Base-by-base conservation (phyloP, 2,797 vertebrate species). In the Oreochromis grahami region DNA sequence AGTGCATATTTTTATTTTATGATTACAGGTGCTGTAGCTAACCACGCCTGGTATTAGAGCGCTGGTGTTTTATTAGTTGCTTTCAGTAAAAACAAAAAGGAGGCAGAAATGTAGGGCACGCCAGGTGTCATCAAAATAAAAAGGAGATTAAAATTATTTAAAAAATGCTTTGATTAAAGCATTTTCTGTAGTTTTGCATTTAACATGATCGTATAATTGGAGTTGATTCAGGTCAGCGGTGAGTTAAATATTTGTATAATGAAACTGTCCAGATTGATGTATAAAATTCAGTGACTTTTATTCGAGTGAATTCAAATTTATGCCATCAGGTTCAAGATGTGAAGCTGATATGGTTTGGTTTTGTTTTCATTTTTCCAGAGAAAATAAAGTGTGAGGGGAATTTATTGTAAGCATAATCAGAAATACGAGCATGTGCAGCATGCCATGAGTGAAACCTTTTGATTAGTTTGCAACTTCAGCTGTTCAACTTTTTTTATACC, bases 31-130 rank as follows among this genome's bases (percentile, higher is more conserved):
- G 15, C 24, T 26, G 17, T 3, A 48, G 15, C 7, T 80, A 50
- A 48, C 10, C 21, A 32, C 8, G 0, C 11, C 45, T 32, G 8
- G 32, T 76, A 2, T 11, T 45, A 24, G 8, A 1, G 14, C 0
- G 21, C 8, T 15, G 26, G 7, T 21, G 19, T 63, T 45, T 45
- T 15, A 15, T 45, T 13, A 29, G 9, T 51, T 70, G 48, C 26
- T 29, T 32, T 79, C 10, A 65, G 17, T 1, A 14, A 63, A 21
- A 77, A 15, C 51, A 12, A 51, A 85, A 58, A 8, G n/a, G 38
- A 79, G 8, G n/a, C 29, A 50, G 10, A 14, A 56, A 34, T 1
- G 55, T 2, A 0, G 10, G 5, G 7, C 8, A 48, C 12, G 13
- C 5, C 5, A 24, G 12, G 2, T 55, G 41, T 56, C 10, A 21